A percentile compares a stretch with the other conserved stretches of the same genome.
These are phyloP conservation scores for Dinoponera quadriceps DNA, from an alignment of 1,140 invertebrate species.

Conservation along the genomic window DNA sequence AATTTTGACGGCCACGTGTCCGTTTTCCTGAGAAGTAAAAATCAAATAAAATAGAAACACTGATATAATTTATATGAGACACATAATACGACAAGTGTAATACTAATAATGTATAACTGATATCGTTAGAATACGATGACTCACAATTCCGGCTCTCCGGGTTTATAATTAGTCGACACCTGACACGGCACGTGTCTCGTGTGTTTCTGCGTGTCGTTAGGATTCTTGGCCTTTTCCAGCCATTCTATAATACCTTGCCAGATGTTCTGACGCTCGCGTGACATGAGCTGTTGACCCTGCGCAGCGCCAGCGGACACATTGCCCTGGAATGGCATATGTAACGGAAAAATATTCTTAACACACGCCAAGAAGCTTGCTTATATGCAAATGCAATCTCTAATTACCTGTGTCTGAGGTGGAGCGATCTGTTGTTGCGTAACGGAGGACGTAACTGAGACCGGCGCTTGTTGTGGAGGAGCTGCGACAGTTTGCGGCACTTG, in stretches of 20 bases:
- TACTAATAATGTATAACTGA: neutral
- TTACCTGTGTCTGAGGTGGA: conserved; percentile 78
- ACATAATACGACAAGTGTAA: neutral
- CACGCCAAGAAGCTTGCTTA: neutral
- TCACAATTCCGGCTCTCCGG: conserved; percentile 94
- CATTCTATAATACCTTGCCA: conserved; percentile 96
- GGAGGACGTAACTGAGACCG: conserved; percentile 70
- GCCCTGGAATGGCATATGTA: conserved; percentile 68
- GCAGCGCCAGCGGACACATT: conserved; percentile 74
- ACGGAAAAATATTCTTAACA: neutral
- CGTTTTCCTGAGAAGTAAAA: conserved; percentile 89
- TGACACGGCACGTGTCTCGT: conserved; percentile 94
- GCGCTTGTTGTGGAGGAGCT: conserved; percentile 76
- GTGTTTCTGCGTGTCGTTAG: conserved; percentile 91
- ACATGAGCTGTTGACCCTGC: conserved; percentile 75
- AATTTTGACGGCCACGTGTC: conserved; percentile 96
- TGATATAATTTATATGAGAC: neutral
- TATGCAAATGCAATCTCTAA: neutral
- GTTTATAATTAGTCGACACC: conserved; percentile 91
- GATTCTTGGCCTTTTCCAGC: conserved; percentile 93
- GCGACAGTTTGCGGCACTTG: conserved; percentile 82
- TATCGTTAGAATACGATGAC: conserved; percentile 71
- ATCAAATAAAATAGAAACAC: conserved; percentile 6
- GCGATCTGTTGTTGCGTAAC: conserved; percentile 76
- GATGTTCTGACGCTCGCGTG: conserved; percentile 89